Base-by-base conservation (phyloP, 2,888 invertebrate genomes). In the Hyppa rectilinea region DNA sequence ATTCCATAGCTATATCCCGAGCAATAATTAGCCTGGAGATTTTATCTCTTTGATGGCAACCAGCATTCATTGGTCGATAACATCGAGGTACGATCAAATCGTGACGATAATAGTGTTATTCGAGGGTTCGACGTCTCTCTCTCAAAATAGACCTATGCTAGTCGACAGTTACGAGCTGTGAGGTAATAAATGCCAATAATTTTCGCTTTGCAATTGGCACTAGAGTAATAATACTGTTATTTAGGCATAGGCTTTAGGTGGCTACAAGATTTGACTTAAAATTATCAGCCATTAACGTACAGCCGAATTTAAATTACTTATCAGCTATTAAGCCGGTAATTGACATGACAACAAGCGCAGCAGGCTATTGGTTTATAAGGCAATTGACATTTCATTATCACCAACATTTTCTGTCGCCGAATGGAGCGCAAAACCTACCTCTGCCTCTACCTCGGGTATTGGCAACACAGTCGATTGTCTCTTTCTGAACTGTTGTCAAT, bases 11-110 rank as follows among this genome's bases (percentile, higher is more conserved):
- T n/a, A 43, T 10, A 36, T 63, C 50, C 36, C 50, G 55, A 59
- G 50, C 63, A 76, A 78, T 78, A 78, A 78, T 78, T 78, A 78
- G 70, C 81, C n/a, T 34, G 34, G 14, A 64, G 78, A 78, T 78
- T 58, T 61, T 77, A 78, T 78, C 78, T 68, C 45, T 29, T 12
- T 63, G 77, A 77, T 77, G 76, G 81, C 68, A 80, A 80, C 65
- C 40, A 80, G 77, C 69, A 78, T 81, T 81, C 78, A 78, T 64
- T 81, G 69, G 77, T 53, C 38, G 78, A 78, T 78, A 81, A 40
- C 36, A 78, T 78, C 81, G 56, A 6, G 10, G 40, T 53, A 59
- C 60, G 71, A 81, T 70, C 17, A 29, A 81, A 65, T 77, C 81
- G 78, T 78, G 78, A 65, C 45, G 78, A 78, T 70, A 81, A 63